Conservation (phyloP, 2,113 vertebrate genomes). For the Corynorhinus townsendii region DNA sequence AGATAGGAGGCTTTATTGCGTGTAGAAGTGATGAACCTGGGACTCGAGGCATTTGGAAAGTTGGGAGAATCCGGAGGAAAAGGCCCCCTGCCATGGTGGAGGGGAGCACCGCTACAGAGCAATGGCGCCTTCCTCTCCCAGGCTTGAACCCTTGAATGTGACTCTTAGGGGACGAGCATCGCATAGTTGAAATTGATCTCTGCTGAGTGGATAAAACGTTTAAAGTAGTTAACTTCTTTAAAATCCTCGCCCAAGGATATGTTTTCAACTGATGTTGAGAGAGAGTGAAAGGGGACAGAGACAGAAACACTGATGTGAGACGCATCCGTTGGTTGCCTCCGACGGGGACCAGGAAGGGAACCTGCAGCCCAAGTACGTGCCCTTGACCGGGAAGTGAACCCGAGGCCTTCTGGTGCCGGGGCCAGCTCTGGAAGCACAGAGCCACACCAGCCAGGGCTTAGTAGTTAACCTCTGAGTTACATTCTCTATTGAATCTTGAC, state of each 20-base stretch:
- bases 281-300: no score
- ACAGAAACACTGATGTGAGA: no score
- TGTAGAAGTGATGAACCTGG: not conserved
- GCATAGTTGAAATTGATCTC: not conserved
- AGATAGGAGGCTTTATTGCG: not conserved
- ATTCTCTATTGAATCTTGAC: not conserved
- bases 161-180: not conserved
- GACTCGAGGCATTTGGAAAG: not conserved
- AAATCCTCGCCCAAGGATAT: no score
- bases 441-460: no score
- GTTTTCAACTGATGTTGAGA: no score
- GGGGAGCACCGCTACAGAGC: not conserved
- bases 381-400: no score
- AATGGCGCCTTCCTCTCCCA: not conserved
- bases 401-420: no score
- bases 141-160: not conserved
- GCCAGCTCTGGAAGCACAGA: no score
- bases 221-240: not conserved
- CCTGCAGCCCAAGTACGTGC: no score
- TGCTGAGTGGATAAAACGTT: not conserved
- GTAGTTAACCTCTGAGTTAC: not conserved
- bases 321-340: no score
- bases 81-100: not conserved
- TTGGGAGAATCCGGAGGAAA: not conserved
- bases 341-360: no score